Conservation (phyloP, 2,797 vertebrate species). For the Ispidina lecontei region DNA sequence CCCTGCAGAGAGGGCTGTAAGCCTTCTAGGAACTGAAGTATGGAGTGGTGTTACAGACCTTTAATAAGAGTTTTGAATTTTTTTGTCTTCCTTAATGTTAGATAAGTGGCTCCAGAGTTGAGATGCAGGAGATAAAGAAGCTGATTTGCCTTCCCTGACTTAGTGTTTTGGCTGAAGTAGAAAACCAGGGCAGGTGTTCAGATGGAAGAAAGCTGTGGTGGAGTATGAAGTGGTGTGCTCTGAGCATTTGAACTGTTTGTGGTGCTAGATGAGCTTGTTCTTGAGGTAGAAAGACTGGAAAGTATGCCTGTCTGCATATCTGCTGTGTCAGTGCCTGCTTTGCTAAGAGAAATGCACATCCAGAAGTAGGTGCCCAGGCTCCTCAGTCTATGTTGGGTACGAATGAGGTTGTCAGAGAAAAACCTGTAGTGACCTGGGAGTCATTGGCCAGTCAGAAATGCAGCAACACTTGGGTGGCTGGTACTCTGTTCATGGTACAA, state of each 20-base stretch:
- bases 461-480: background rate
- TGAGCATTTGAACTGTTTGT: background rate
- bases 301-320: fast-evolving
- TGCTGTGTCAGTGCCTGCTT: background rate
- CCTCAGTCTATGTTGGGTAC: background rate
- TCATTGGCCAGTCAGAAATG: background rate
- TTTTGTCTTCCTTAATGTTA: background rate
- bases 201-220: background rate
- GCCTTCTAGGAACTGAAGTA: background rate
- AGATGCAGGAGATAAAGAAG: background rate
- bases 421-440: background rate
- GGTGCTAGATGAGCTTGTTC: background rate
- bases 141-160: background rate
- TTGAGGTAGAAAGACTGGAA: background rate
- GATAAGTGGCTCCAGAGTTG: background rate
- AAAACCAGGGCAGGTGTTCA: background rate
- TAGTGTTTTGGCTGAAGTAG: background rate
- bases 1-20: background rate
- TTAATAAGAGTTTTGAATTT: background rate
- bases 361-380: background rate
- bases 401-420: background rate
- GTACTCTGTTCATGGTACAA: background rate
- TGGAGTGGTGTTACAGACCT: background rate
- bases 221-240: background rate
- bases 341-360: background rate